Conservation (phyloP, 2,888 invertebrate species). For the Papilio protenor region DNA sequence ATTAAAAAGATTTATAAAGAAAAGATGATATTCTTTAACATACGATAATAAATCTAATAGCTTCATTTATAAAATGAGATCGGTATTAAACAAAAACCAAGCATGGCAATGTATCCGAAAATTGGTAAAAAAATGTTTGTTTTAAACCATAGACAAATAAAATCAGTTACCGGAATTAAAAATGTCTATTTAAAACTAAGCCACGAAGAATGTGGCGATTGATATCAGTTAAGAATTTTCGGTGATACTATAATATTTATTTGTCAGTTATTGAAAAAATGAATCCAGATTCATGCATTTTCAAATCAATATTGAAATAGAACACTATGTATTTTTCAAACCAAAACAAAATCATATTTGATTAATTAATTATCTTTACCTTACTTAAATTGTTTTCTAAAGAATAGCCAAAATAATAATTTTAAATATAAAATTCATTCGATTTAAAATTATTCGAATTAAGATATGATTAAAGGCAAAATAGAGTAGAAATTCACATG, state of each 20-base stretch:
- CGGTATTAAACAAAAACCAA: constrained; percentile 66
- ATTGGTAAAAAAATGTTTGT: not conserved
- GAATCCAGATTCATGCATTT: not conserved
- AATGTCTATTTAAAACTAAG: not conserved
- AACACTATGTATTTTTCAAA: not conserved
- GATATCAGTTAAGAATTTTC: not conserved
- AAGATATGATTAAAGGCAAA: not conserved
- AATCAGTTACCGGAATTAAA: not conserved
- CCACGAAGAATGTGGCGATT: not conserved
- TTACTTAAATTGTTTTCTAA: not conserved
- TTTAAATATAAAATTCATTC: constrained; percentile 19
- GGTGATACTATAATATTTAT: not conserved
- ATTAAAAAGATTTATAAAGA: constrained; percentile 69
- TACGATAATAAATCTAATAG: constrained; percentile 76
- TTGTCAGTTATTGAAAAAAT: not conserved
- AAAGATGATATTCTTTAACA: constrained; percentile 59
- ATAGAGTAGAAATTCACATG: constrained; percentile 7
- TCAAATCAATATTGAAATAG: not conserved
- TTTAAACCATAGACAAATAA: not conserved
- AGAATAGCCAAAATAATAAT: not conserved
- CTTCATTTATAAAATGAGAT: constrained; percentile 82
- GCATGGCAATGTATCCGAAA: constrained; percentile 40
- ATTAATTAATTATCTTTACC: not conserved
- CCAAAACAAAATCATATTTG: not conserved
- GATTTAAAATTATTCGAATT: constrained; percentile 23